Conservation (phyloP, 2,797 vertebrate species). For the Urosaurus nigricauda region DNA sequence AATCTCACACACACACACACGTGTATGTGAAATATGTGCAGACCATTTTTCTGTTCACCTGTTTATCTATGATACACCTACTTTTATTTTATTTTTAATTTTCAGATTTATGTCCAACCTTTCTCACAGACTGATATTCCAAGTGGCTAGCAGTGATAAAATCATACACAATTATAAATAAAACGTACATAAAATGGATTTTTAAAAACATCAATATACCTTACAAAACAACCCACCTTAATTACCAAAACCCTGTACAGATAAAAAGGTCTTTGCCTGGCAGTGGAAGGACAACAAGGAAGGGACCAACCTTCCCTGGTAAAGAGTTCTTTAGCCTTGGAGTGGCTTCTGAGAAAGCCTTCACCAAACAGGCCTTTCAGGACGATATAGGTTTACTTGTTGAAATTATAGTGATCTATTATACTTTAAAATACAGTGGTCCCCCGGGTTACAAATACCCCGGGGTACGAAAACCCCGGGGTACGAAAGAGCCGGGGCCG, state of each 20-base stretch:
- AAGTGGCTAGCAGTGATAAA: neutral
- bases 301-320: too few relatives aligned
- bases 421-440: neutral
- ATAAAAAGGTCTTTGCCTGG: neutral
- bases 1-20: too few relatives aligned
- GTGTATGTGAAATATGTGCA: neutral
- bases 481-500: too few relatives aligned
- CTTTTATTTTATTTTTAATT: neutral
- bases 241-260: neutral
- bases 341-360: too few relatives aligned
- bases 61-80: neutral
- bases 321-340: too few relatives aligned
- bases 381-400: neutral
- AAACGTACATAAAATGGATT: neutral
- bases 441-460: too few relatives aligned
- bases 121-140: neutral
- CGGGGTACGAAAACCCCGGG: too few relatives aligned
- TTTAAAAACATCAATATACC: neutral
- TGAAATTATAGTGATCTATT: neutral
- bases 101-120: neutral
- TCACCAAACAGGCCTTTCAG: too few relatives aligned
- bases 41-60: too few relatives aligned
- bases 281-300: neutral
- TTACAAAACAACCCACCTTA: neutral
- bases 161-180: neutral